Conservation (phyloP, 2,113 vertebrate genomes). For the Nothobranchius furzeri region DNA sequence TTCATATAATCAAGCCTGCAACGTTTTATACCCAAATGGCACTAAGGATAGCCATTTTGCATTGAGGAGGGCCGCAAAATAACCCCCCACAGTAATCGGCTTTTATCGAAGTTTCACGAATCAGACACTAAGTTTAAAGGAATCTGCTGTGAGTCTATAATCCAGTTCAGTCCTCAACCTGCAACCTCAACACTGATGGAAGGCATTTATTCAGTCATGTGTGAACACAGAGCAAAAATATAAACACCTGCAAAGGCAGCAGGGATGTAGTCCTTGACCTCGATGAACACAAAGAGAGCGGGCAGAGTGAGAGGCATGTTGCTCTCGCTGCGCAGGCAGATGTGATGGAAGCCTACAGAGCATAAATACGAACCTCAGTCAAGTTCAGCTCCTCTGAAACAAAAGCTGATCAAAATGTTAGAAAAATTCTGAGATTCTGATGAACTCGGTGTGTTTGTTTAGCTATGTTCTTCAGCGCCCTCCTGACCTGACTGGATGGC, state of each 20-base stretch:
- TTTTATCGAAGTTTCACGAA: no score
- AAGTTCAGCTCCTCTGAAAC: conserved; percentile 20
- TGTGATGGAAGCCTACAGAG: conserved; percentile 89
- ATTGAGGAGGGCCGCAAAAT: no score
- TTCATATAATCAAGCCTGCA: no score
- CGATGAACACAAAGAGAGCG: conserved; percentile 90
- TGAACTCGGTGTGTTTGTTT: conserved; percentile 16
- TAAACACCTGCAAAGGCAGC: conserved; percentile 91
- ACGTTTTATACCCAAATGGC: no score
- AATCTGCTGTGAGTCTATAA: no score
- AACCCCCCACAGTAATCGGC: no score
- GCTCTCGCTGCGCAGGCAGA: conserved; percentile 91
- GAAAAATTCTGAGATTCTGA: conserved; percentile 17
- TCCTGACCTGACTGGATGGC: conserved; percentile 88
- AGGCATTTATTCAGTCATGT: neutral
- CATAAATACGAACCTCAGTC: conserved; percentile 18
- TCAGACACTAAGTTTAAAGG: no score
- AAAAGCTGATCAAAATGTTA: conserved; percentile 4
- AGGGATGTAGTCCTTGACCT: conserved; percentile 96
- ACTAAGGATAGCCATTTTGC: no score
- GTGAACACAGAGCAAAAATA: conserved; percentile 1
- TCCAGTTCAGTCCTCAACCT: no score
- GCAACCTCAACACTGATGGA: conserved; percentile 2
- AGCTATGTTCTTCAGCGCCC: neutral
- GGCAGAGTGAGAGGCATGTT: conserved; percentile 94